Evolutionary conservation across 1,140 invertebrate genomes (phyloP).

Genomic region (Hermatobates lingyangjiaoensis): DNA sequence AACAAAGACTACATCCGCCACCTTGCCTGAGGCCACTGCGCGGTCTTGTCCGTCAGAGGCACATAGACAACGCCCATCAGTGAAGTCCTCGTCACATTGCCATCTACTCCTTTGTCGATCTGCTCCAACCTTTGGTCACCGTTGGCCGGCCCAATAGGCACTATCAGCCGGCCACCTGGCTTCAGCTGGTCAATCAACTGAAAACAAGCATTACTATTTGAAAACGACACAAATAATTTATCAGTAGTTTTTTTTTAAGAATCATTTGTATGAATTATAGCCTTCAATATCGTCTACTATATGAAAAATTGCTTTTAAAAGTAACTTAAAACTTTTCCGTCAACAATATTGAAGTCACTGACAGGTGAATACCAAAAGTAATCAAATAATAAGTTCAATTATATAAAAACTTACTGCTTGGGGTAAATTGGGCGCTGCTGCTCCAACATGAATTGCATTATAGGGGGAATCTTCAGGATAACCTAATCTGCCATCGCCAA

Average conservation of each 20-base stretch:
- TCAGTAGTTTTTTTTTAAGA: not conserved
- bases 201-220: constrained; percentile 14
- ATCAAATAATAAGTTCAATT: not conserved
- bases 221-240: not conserved
- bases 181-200: constrained; percentile 50
- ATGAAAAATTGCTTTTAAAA: too few species aligned
- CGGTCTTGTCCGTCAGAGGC: constrained; percentile 74
- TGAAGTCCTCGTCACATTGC: constrained; percentile 50
- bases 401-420: constrained; percentile 33
- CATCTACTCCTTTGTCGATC: constrained; percentile 75
- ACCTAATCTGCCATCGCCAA: constrained; percentile 71
- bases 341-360: too few species aligned
- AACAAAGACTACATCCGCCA: too few species aligned
- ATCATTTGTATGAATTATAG: not conserved
- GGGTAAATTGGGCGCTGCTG: constrained; percentile 62
- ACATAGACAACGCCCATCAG: constrained; percentile 96
- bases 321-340: too few species aligned
- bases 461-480: constrained; percentile 53
- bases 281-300: too few species aligned
- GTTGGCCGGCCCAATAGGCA: constrained; percentile 73
- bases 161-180: constrained; percentile 71
- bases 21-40: constrained; percentile 29
- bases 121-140: constrained; percentile 63
- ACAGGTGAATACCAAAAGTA: not conserved
- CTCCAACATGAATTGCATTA: constrained; percentile 87